Conservation (phyloP, 2,797 vertebrate genomes). For the Paramormyrops hopkinsi region DNA sequence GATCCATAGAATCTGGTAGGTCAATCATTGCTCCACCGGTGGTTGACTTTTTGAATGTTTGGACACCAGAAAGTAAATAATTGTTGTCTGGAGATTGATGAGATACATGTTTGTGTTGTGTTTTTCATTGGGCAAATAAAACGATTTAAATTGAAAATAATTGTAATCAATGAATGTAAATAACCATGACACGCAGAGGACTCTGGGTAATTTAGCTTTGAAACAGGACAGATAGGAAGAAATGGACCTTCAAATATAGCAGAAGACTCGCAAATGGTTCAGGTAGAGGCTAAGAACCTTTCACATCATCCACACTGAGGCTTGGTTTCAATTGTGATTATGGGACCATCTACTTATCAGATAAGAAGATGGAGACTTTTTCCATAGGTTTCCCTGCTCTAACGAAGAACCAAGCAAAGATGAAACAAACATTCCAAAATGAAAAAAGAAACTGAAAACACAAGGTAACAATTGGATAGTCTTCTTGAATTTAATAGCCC, state of each 20-base stretch:
- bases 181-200: background rate
- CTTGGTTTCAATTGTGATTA: background rate
- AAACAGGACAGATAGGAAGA: background rate
- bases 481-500: background rate
- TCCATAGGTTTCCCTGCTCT: background rate
- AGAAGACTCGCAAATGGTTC: background rate
- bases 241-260: background rate
- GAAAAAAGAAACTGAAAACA: background rate
- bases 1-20: background rate
- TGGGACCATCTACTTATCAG: background rate
- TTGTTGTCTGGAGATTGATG: background rate
- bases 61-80: background rate
- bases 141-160: background rate
- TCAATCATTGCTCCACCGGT: conserved; percentile 30
- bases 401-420: background rate
- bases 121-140: background rate
- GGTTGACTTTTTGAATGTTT: background rate
- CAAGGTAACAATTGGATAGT: background rate
- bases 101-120: background rate
- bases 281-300: background rate
- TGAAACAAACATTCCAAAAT: background rate
- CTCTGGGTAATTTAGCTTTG: background rate
- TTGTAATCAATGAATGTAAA: background rate
- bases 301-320: background rate
- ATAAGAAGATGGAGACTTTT: background rate